Evolutionary conservation across 2,797 vertebrate genomes (phyloP).

Genomic region (Cyprinella venusta): DNA sequence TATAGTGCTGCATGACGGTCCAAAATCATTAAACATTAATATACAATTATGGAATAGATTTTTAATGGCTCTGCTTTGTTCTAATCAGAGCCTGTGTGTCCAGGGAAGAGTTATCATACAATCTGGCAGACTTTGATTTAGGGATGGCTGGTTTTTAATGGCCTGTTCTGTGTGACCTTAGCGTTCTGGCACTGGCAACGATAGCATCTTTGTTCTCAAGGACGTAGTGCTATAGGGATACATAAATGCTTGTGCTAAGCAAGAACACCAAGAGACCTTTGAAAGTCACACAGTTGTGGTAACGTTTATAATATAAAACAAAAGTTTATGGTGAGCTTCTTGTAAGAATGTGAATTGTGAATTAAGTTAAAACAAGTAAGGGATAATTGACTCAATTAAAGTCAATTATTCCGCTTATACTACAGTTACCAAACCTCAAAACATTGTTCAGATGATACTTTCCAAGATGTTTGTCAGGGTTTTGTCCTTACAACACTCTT

Average conservation of each 20-base stretch:
- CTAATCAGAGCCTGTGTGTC: conserved; percentile 62
- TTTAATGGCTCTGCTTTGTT: conserved; percentile 69
- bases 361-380: too few relatives aligned
- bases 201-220: conserved; percentile 41
- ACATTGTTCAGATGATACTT: too few relatives aligned
- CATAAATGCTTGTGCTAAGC: conserved; percentile 16
- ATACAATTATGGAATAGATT: conserved; percentile 65
- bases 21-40: conserved; percentile 62
- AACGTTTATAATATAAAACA: not conserved
- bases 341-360: not conserved
- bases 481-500: too few relatives aligned
- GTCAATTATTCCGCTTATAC: too few relatives aligned
- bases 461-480: too few relatives aligned
- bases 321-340: not conserved
- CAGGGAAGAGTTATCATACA: conserved; percentile 54
- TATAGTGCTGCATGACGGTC: conserved; percentile 58
- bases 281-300: conserved; percentile 9
- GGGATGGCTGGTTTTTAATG: conserved; percentile 62
- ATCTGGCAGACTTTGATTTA: conserved; percentile 59
- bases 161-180: conserved; percentile 59
- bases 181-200: conserved; percentile 40
- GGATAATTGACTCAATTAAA: too few relatives aligned
- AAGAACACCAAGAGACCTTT: not conserved
- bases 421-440: too few relatives aligned
- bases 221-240: conserved; percentile 20